Percentiles rank a stretch among this genome's conserved stretches.
Evolutionary conservation across 2,888 invertebrate genomes (phyloP).

Genomic region (Thera obeliscata): DNA sequence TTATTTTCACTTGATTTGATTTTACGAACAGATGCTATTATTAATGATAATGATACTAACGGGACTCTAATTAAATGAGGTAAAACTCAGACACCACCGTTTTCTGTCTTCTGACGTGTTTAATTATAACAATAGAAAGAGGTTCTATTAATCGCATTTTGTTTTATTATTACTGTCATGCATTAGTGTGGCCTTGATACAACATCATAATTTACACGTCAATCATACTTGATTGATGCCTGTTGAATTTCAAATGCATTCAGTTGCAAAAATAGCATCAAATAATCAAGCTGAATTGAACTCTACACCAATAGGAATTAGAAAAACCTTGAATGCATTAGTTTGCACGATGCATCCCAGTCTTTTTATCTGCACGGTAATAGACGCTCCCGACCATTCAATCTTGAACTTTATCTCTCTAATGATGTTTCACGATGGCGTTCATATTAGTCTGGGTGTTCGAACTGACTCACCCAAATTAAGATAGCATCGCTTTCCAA

Average conservation of each 20-base stretch:
- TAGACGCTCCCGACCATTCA: slow-evolving; percentile 46
- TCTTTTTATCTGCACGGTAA: slow-evolving; percentile 47
- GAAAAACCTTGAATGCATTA: slow-evolving; percentile 31
- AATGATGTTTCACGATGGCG: slow-evolving; percentile 37
- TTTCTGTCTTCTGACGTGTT: no score
- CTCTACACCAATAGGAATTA: slow-evolving; percentile 41
- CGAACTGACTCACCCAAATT: slow-evolving; percentile 72
- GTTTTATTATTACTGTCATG: slow-evolving; percentile 59
- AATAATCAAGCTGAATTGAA: slow-evolving; percentile 37
- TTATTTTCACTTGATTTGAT: no score
- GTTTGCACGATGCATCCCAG: slow-evolving; percentile 36
- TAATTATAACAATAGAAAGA: slow-evolving; percentile 44
- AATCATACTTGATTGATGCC: slow-evolving; percentile 63
- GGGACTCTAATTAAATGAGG: no score
- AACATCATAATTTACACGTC: slow-evolving; percentile 69
- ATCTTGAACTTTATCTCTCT: slow-evolving; percentile 44
- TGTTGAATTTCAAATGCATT: slow-evolving; percentile 52
- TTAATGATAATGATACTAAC: no score
- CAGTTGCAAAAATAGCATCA: slow-evolving; percentile 39
- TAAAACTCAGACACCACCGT: no score
- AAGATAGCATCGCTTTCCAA: slow-evolving; percentile 80
- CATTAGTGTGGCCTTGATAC: slow-evolving; percentile 68
- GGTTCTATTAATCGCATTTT: slow-evolving; percentile 55
- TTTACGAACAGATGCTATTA: no score
- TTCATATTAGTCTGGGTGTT: slow-evolving; percentile 53